Base-by-base conservation (phyloP, 2,888 invertebrate genomes). In the Sycophila texana region DNA sequence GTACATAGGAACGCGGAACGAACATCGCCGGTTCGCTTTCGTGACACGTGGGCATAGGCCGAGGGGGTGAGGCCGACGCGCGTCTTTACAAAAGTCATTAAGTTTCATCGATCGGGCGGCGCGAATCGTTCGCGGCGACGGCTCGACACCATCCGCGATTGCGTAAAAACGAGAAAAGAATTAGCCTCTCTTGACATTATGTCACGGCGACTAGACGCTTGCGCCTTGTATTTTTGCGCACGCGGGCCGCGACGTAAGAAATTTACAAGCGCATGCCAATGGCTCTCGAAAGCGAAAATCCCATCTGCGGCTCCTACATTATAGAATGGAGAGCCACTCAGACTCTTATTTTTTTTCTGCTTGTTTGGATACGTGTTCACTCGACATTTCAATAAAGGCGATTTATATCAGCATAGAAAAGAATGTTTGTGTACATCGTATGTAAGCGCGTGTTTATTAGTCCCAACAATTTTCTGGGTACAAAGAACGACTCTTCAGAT, bases 81-180 rank as follows among this genome's bases (percentile, higher is more conserved):
- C 58, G 60, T 51, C 75, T 75, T 75, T 75, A 75, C 60, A 60
- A 75, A 76, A 63, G 70, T 70, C 63, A 70, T 76, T 70, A 63
- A 18, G 70, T 65, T 57, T 57, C 57, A 76, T 76, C 76, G 76
- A 76, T 76, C 76, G 70, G 30, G 14, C 2, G 14, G 47, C 30
- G n/a, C 20, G 47, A 22, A 16, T 22, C 39, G 20, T 0, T n/a
- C 58, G 12, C 63, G 30, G 0, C 63, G 55, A 20, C 18, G 18
- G 58, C 26, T 67, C 49, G 65, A 2, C n/a, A 13, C 30, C 18
- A 47, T n/a, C 47, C 13, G 39, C 39, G 63, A 58, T 67, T 66
- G 74, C 66, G 66, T 74, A 61, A 57, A 74, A 49, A 22, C 14
- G 20, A 22, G 49, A 71, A 39, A 58, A 51, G 16, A 49, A n/a